Evolutionary conservation across 2,113 vertebrate species (phyloP), one percentile per base, ranked within the genome.

Genomic region (Oriolus oriolus): DNA sequence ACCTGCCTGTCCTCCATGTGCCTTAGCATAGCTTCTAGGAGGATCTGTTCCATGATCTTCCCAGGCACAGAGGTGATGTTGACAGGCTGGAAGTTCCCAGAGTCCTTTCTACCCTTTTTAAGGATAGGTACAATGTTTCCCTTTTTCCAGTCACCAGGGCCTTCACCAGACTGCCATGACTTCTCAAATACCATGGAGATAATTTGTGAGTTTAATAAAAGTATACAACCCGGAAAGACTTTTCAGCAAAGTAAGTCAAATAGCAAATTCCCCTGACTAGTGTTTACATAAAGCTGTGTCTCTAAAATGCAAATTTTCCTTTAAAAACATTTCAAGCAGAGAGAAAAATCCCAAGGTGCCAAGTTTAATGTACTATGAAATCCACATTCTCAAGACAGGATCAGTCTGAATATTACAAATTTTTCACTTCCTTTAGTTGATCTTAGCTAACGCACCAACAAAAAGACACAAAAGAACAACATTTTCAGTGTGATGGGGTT

Each of bases 321-420:
- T 97, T 85, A 94, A 96, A 96, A 87, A 54, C 54, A 80, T 64
- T 90, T 93, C 73, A 91, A 77, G 59, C 47, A 60, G 53, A 37
- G 75, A 95, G 87, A 68, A 68, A 41, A 74, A 59, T 56, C 26
- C 41, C n/a, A 92, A 61, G 35, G 23, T 81, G 69, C n/a, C 50
- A 95, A 93, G 61, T 94, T 82, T 81, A 97, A 70, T 84, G n/a
- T 57, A 89, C 87, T 96, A 76, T 88, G 89, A 97, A 94, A 97
- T 89, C 35, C 56, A 94, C 49, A 45, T 33, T 83, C 12, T 31
- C 47, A 49, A 88, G 84, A 95, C 17, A 50, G 33, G 33, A 92
- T 63, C 28, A 68, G 70, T 78, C 74, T 47, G 66, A 92, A 53
- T 70, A 59, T 59, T 84, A 69, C 22, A 61, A 22, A 27, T 41